These are phyloP conservation scores for Pitangus sulphuratus DNA, from an alignment of 2,797 vertebrate species.

Conservation along the genomic window DNA sequence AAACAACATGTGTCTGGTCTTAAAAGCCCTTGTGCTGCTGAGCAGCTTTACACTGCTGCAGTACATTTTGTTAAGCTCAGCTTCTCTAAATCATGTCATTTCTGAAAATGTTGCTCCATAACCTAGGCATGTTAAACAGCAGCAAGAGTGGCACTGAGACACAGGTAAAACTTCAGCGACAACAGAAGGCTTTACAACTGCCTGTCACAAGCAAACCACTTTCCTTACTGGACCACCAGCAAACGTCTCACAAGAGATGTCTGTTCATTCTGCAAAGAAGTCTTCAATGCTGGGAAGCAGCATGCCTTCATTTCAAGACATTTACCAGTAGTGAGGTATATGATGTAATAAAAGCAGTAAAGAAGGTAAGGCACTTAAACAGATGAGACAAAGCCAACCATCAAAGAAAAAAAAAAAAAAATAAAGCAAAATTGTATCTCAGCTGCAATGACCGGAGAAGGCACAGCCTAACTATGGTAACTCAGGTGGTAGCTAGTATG, in stretches of 20 bases:
- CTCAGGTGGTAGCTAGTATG: neutral
- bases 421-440: neutral
- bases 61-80: neutral
- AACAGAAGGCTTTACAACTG: neutral
- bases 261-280: neutral
- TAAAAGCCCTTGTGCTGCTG: neutral
- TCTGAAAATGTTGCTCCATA: neutral
- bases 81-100: neutral
- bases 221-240: neutral
- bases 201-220: neutral
- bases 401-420: neutral
- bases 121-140: neutral
- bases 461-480: neutral
- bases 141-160: neutral
- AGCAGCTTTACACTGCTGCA: neutral
- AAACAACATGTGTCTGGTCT: neutral
- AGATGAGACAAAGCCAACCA: neutral
- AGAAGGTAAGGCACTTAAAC: neutral
- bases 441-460: neutral
- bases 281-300: neutral
- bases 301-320: neutral
- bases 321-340: neutral
- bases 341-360: neutral
- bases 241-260: neutral
- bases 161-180: neutral